Base-by-base conservation (phyloP, 2,113 vertebrate genomes). In the Tringa solitaria region DNA sequence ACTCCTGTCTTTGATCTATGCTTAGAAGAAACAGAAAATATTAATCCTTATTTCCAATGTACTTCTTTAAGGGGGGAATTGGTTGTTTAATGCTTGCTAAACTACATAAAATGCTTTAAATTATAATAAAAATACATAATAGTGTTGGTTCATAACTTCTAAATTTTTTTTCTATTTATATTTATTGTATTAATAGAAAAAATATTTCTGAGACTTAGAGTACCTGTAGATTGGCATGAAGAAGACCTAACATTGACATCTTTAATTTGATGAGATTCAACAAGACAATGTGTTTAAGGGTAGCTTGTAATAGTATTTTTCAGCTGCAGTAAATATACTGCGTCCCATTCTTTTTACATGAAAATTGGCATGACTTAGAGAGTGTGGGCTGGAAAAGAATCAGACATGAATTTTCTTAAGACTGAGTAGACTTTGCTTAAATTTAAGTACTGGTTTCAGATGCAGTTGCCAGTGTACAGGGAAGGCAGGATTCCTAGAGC, bases 11-110 rank as follows among this genome's bases (percentile, higher is more conserved):
- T 92, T 84, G 39, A 90, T 95, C 39, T 85, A 48, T 87, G 51
- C 69, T 89, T 76, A 82, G 46, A 76, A 48, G 73, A 90, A 97
- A 92, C 80, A 27, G 35, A 48, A 93, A 96, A 82, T 90, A 90
- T 68, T 84, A 61, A 81, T 65, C 12, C 39, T 76, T 67, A 68
- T 53, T 65, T 89, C 30, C 65, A 89, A 12, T 41, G 35, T 30
- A 50, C 6, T 89, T 50, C 67, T 87, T 89, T 60, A 68, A 88
- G 75, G 50, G 39, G 45, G 45, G 6, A 63, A 35, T 81, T 2
- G 8, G 59, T 90, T 95, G 70, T 93, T 94, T 51, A 90, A 37
- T 54, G 45, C 24, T 20, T 88, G 30, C 74, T 75, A 51, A 85
- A 82, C 46, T 56, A 79, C 9, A 85, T 75, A 87, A 92, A 50